Evolutionary conservation across 2,888 invertebrate species (phyloP), one percentile per base, ranked within the genome.

Genomic region (Leptinotarsa juncta): DNA sequence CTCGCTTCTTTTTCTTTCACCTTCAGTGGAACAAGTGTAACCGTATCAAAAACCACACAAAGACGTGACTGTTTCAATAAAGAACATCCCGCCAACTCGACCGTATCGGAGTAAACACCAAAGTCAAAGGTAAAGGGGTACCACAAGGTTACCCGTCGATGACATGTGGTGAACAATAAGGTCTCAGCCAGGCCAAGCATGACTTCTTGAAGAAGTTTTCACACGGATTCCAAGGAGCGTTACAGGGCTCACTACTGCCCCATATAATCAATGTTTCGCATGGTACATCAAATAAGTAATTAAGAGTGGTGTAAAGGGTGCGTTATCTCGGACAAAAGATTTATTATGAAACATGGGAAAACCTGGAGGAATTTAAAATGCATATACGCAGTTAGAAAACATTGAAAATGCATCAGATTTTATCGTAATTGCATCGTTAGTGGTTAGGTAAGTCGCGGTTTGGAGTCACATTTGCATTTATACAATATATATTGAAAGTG

Each of bases 101-200:
- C 70, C 72, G 60, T 74, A 55, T 71, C 78, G 70, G 71, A 74
- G 75, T 75, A 75, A 78, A 78, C 74, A 77, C 50, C 71, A 66
- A 23, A 72, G 75, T 72, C 75, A 79, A 78, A 80, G 81, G 81
- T 79, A 76, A 80, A 81, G 81, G 83, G 83, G 80, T 81, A 79
- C 77, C 81, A 75, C 81, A 83, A 83, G 82, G 82, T 83, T 82
- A 81, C 72, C 77, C 83, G 82, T 82, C 79, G 62, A 42, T 62
- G 62, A 62, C 62, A 57, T 57, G 69, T 80, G 81, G 74, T 75
- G 74, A 81, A 83, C 83, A 83, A 83, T 82, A 81, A 84, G 82
- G 84, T 85, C 84, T 84, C 80, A 78, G 84, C 79, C 79, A 83
- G 81, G 73, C 86, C 84, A 84, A 86, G 85, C 86, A 80, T 81